These are phyloP conservation scores for Pseudoips prasinana DNA, from an alignment of 2,888 invertebrate genomes.

Conservation along the genomic window DNA sequence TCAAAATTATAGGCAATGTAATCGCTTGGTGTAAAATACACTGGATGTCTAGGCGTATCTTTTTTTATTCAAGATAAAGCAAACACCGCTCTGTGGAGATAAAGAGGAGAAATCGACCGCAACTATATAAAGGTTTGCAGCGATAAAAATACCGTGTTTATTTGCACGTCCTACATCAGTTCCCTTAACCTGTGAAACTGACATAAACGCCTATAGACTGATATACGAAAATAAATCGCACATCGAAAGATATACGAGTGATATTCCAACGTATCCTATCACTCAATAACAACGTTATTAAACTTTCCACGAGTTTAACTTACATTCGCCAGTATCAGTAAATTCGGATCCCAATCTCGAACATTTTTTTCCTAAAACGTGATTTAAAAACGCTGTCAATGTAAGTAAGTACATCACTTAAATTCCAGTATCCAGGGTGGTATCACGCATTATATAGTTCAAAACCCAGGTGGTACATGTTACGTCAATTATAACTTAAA, in stretches of 20 bases:
- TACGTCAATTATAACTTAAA: slow-evolving; percentile 45
- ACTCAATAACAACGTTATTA: slow-evolving; percentile 43
- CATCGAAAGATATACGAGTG: slow-evolving; percentile 46
- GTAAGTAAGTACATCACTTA: slow-evolving; percentile 32
- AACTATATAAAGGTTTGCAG: slow-evolving; percentile 81
- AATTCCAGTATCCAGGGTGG: slow-evolving; percentile 33
- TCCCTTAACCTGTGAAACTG: slow-evolving; percentile 52
- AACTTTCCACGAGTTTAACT: slow-evolving; percentile 51
- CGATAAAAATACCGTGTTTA: slow-evolving; percentile 82
- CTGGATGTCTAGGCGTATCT: slow-evolving; percentile 60
- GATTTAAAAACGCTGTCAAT: slow-evolving; percentile 58
- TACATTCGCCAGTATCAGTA: slow-evolving; percentile 73
- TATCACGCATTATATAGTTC: slow-evolving; percentile 32
- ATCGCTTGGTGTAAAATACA: slow-evolving; percentile 53
- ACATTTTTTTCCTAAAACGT: slow-evolving; percentile 63
- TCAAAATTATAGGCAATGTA: slow-evolving; percentile 27
- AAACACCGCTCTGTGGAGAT: slow-evolving; percentile 75
- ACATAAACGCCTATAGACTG: slow-evolving; percentile 40
- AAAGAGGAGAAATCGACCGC: slow-evolving; percentile 80
- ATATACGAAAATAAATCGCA: slow-evolving; percentile 51
- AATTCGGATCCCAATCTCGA: slow-evolving; percentile 72
- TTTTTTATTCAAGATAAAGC: slow-evolving; percentile 77
- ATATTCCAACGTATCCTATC: slow-evolving; percentile 40
- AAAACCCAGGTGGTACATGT: slow-evolving; percentile 44
- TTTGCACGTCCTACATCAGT: slow-evolving; percentile 80